A percentile compares a stretch with the other conserved stretches of the same genome.
These are phyloP conservation scores for Australoheros scitulus DNA, from an alignment of 2,113 vertebrate genomes.

Conservation along the genomic window DNA sequence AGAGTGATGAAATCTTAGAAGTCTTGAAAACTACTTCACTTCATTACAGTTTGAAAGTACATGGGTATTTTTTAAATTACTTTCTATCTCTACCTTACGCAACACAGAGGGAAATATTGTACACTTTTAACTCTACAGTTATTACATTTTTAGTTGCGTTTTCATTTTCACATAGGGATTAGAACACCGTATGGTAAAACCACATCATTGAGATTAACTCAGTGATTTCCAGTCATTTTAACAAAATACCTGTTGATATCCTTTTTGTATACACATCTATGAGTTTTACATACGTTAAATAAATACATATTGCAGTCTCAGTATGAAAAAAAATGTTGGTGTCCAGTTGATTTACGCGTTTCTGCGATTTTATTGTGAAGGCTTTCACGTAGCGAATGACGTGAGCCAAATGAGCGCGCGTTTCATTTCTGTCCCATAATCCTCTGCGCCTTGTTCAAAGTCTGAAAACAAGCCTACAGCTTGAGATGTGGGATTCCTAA, in stretches of 20 bases:
- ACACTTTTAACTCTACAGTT: too few species aligned
- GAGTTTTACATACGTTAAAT: not conserved
- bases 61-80: not conserved
- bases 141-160: too few species aligned
- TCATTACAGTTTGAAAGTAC: fast-evolving
- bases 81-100: not conserved
- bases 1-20: not conserved
- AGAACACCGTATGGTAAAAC: too few species aligned
- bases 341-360: not conserved
- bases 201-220: too few species aligned
- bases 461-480: not conserved
- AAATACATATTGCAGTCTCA: not conserved
- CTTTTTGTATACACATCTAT: too few species aligned
- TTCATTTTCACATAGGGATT: too few species aligned
- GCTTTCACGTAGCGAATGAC: not conserved
- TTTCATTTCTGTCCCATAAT: constrained; percentile 73
- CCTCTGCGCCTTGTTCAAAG: constrained; percentile 58
- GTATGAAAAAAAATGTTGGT: not conserved
- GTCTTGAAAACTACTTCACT: not conserved
- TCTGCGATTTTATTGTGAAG: constrained; percentile 36
- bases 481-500: not conserved
- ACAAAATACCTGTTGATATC: too few species aligned
- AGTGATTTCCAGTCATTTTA: too few species aligned
- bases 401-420: constrained; percentile 17
- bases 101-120: too few species aligned